phyloP scores from a whole-genome alignment of 1,140 invertebrate genomes.

The Cotesia glomerata region DNA sequence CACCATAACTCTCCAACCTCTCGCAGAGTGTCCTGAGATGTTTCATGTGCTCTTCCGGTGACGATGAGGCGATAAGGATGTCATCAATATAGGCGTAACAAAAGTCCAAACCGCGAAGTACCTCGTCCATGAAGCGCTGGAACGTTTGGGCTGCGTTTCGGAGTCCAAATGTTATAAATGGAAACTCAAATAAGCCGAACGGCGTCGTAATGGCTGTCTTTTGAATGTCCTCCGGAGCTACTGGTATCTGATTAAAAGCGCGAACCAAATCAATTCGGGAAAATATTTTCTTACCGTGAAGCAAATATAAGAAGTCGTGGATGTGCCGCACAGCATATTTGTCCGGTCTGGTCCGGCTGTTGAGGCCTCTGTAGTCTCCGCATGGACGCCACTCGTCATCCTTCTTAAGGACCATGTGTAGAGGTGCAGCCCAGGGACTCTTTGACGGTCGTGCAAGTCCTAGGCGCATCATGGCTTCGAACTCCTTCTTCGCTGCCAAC shows the following conservation, averaged over 20 bases:
- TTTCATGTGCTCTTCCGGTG: too few species aligned
- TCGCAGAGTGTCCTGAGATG: too few species aligned
- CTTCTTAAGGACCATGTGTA: constrained; percentile 51
- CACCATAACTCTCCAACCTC: too few species aligned
- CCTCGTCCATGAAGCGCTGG: too few species aligned
- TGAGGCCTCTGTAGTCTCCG: constrained; percentile 54
- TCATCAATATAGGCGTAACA: too few species aligned
- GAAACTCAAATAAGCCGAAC: constrained; percentile 55
- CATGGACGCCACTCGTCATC: constrained; percentile 46
- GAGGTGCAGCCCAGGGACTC: constrained; percentile 13
- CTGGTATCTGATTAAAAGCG: constrained; percentile 63
- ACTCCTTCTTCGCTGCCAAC: constrained; percentile 7
- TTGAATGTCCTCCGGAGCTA: constrained; percentile 42
- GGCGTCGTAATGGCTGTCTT: constrained; percentile 53
- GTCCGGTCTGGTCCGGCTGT: constrained; percentile 44
- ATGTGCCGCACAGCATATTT: constrained; percentile 45
- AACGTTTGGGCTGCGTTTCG: constrained; percentile 49
- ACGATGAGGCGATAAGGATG: too few species aligned
- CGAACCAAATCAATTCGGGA: constrained; percentile 57
- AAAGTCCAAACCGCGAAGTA: too few species aligned
- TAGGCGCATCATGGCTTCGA: constrained; percentile 33
- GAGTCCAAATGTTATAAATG: constrained; percentile 52
- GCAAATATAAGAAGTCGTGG: constrained; percentile 33
- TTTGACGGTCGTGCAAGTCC: constrained; percentile 42
- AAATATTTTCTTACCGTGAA: constrained; percentile 55